These are phyloP conservation scores for Dryas iulia DNA, from an alignment of 1,140 invertebrate genomes.

Conservation along the genomic window DNA sequence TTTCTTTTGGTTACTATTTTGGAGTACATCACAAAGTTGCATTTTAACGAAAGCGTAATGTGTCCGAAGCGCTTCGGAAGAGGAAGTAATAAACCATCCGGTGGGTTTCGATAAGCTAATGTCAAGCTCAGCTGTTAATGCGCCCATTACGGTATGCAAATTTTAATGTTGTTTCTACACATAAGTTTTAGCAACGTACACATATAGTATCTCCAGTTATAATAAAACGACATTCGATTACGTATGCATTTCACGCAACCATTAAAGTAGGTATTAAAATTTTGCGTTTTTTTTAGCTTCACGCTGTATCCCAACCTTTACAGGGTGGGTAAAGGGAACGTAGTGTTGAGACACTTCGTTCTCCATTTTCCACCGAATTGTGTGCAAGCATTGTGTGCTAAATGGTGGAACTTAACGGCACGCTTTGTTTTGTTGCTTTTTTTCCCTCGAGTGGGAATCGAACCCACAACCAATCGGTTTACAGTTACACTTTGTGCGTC, in stretches of 20 bases:
- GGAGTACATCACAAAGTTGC: slow-evolving; percentile 10
- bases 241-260: not conserved
- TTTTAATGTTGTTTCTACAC: slow-evolving; percentile 37
- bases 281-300: too few species aligned
- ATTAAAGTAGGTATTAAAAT: too few species aligned
- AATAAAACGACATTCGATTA: not conserved
- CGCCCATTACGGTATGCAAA: slow-evolving; percentile 41
- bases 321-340: too few species aligned
- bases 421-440: too few species aligned
- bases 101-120: slow-evolving; percentile 45
- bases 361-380: too few species aligned
- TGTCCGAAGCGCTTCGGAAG: slow-evolving; percentile 39
- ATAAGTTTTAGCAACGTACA: not conserved
- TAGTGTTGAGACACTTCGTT: too few species aligned
- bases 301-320: too few species aligned
- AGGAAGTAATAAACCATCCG: slow-evolving; percentile 48
- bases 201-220: not conserved
- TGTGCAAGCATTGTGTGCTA: too few species aligned
- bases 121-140: slow-evolving; percentile 44
- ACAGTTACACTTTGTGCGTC: too few species aligned
- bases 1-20: not conserved
- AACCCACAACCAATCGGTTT: too few species aligned
- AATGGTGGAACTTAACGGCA: too few species aligned
- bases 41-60: slow-evolving; percentile 28
- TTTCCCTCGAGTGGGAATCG: too few species aligned